A percentile compares a stretch with the other conserved stretches of the same genome.
Evolutionary conservation across 2,888 invertebrate species (phyloP).

Genomic region (Cetonia aurata): DNA sequence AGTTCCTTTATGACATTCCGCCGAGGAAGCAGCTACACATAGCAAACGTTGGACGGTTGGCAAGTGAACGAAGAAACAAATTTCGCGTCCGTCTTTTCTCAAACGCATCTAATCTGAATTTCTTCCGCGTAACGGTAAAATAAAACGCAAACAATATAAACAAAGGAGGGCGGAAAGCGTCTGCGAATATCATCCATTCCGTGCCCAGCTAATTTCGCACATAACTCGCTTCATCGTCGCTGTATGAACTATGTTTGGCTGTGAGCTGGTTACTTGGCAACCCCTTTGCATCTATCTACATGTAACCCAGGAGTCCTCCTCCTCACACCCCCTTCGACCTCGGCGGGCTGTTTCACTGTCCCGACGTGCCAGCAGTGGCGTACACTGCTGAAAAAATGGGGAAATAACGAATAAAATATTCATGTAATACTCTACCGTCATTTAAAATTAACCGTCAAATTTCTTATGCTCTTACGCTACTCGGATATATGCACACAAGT

Average conservation of each 20-base stretch:
- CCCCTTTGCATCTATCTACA: constrained; percentile 43
- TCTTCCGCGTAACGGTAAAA: constrained; percentile 18
- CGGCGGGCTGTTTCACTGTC: constrained; percentile 10
- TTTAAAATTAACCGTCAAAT: not conserved
- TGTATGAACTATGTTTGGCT: constrained; percentile 35
- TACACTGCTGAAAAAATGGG: not conserved
- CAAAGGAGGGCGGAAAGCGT: constrained; percentile 28
- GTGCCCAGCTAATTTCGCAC: constrained; percentile 40
- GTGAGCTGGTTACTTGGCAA: constrained; percentile 46
- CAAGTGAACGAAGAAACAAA: not conserved
- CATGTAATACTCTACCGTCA: too few species aligned
- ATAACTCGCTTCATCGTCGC: constrained; percentile 41
- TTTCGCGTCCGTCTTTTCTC: constrained; percentile 14
- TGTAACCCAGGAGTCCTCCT: constrained; percentile 30
- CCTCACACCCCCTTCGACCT: constrained; percentile 17
- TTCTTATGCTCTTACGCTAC: not conserved
- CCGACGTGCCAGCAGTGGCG: constrained; percentile 16
- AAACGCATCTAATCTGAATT: constrained; percentile 22
- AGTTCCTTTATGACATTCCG: too few species aligned
- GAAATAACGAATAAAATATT: too few species aligned
- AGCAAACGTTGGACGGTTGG: too few species aligned
- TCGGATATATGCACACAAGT: too few species aligned
- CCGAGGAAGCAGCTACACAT: too few species aligned
- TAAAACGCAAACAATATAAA: constrained; percentile 36
- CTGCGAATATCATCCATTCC: constrained; percentile 30